Base-by-base conservation (phyloP, 2,797 vertebrate species). In the Crypturellus tataupa region DNA sequence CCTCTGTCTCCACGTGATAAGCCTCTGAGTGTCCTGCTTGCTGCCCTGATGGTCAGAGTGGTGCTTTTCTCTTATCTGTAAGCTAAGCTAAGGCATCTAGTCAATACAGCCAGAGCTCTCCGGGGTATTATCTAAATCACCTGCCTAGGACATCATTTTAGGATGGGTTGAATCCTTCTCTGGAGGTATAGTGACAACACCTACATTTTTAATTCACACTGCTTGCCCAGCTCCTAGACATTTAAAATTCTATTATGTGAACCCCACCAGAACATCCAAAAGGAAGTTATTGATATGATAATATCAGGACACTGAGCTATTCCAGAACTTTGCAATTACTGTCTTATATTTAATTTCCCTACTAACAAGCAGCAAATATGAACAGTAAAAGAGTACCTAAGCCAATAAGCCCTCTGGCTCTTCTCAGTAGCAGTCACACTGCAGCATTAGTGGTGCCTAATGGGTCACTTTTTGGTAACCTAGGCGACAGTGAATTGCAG, bases 341-440 rank as follows among this genome's bases (percentile, higher is more conserved):
- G 60, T 35, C 15, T 27, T 84, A 77, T 64, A 96, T 87, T 84
- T 70, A 68, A 91, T 91, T 93, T 49, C 53, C 85, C 62, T 73
- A 33, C 56, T 75, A 94, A 75, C n/a, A 65, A 82, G 64, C n/a
- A 78, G 89, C 47, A 94, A 93, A 72, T 65, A 81, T 3, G 40
- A 89, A 87, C 60, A 72, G 37, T 94, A 76, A 82, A 90, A 55
- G 60, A 93, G 75, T 77, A 82, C 63, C 80, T 44, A 93, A 82
- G 58, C 78, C 84, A 91, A 73, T n/a, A 94, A 84, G 5, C 27
- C 5, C 47, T 87, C 69, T 44, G 46, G 76, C 44, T 2, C 0
- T 70, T 73, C 75, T 73, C 68, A 71, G 42, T 67, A 87, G 90
- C 19, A 72, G 78, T 58, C 67, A 53, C 60, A 63, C 81, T 91